These are phyloP conservation scores for Hyles euphorbiae DNA, from an alignment of 1,140 invertebrate species.

Conservation along the genomic window DNA sequence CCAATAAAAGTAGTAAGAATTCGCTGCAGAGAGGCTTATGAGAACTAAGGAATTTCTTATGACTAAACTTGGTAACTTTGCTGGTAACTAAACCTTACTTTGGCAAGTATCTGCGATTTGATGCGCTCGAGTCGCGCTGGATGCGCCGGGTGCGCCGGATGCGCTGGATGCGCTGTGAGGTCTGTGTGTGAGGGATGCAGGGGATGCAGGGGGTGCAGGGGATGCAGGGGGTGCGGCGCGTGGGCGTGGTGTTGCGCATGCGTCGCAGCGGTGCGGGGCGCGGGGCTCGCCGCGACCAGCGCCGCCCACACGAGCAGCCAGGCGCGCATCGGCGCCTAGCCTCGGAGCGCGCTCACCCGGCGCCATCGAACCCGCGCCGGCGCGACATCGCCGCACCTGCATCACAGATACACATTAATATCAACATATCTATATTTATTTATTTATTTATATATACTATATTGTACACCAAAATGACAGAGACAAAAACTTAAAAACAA, in stretches of 20 bases:
- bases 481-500: too few relatives aligned
- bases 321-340: constrained; percentile 68
- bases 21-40: too few relatives aligned
- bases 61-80: neutral
- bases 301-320: constrained; percentile 66
- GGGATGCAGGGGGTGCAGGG: constrained; percentile 33
- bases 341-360: constrained; percentile 49
- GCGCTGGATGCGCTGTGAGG: constrained; percentile 24
- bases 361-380: constrained; percentile 56
- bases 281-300: constrained; percentile 59
- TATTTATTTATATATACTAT: too few relatives aligned
- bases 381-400: constrained; percentile 56
- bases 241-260: too few relatives aligned
- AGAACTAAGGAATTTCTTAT: too few relatives aligned
- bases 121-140: constrained; percentile 53
- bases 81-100: constrained; percentile 27
- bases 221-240: constrained; percentile 28
- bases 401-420: constrained; percentile 1
- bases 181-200: constrained; percentile 29
- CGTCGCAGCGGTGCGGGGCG: constrained; percentile 18
- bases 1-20: too few relatives aligned
- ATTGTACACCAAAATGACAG: too few relatives aligned
- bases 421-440: constrained; percentile 1
- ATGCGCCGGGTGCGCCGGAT: constrained; percentile 15
- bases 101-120: constrained; percentile 63